These are phyloP conservation scores for Perodicticus potto DNA, from an alignment of 2,797 vertebrate species.

Conservation along the genomic window DNA sequence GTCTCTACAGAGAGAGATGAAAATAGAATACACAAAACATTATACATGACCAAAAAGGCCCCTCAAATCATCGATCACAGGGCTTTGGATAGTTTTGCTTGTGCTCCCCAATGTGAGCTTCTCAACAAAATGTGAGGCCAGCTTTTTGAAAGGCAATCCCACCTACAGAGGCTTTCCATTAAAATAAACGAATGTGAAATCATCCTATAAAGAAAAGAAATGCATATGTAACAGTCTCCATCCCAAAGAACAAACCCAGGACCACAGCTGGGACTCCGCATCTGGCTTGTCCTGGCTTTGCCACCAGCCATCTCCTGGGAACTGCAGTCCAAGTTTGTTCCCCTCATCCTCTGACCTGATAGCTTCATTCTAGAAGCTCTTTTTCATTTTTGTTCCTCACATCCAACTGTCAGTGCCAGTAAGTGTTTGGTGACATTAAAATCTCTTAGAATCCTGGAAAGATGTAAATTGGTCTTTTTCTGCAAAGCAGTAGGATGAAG, in stretches of 20 bases:
- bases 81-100: accelerated
- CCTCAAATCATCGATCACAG: not conserved
- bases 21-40: not conserved
- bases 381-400: not conserved
- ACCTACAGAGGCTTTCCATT: not conserved
- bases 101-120: accelerated
- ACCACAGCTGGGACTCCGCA: too few species aligned
- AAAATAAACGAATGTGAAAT: not conserved
- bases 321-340: not conserved
- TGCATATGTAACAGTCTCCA: accelerated
- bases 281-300: too few species aligned
- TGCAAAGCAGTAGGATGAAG: not conserved
- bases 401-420: not conserved
- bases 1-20: not conserved
- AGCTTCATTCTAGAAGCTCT: not conserved
- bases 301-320: too few species aligned
- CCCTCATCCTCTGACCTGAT: too few species aligned
- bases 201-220: not conserved
- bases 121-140: not conserved
- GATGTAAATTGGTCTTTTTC: not conserved
- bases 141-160: not conserved
- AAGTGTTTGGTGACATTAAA: not conserved
- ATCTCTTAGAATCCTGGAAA: not conserved
- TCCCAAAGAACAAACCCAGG: accelerated
- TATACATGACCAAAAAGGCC: not conserved